Evolutionary conservation across 2,113 vertebrate species (phyloP), one percentile per base, ranked within the genome.

Genomic region (Balaeniceps rex): DNA sequence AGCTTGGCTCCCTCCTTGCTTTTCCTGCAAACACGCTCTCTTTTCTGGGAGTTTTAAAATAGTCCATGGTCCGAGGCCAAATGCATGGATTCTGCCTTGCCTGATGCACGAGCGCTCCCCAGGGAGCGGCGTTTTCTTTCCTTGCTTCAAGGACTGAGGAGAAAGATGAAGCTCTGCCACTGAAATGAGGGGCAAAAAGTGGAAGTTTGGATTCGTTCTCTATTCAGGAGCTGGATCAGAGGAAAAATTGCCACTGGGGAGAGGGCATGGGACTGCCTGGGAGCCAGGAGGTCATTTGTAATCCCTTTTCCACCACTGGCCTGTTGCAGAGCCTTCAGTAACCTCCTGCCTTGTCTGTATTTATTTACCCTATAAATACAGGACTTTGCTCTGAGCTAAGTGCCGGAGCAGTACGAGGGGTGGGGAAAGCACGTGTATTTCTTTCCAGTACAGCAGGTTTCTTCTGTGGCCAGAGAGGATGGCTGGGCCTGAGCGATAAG

Each of bases 401-500:
- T 11, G 80, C 74, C 16, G 64, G 58, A 22, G 77, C 63, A 23
- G 61, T 10, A 7, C 65, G 2, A 28, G 61, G 77, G 47, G 34
- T 8, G 19, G 57, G 69, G 75, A 46, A 2, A 19, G 11, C 74
- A 25, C 5, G 0, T 19, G 34, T 28, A 3, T 25, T n/a, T 65
- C 51, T 21, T 9, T 18, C 6, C 74, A 47, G n/a, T 10, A 4
- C 25, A 2, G 31, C 8, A 21, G 11, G 19, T 16, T 75, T 34
- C 80, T 55, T 4, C 61, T 31, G 75, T 34, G 87, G 36, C 55
- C 68, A 4, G 21, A 19, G 60, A 13, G 83, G 86, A 38, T 83
- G 92, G 6, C 2, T 52, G 90, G 42, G 34, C 64, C 31, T 0
- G 22, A 47, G 91, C 25, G 96, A 96, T 95, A 96, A 97, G 97